phyloP scores from a whole-genome alignment of 2,888 invertebrate species.

The Ennomos fuscantarius region DNA sequence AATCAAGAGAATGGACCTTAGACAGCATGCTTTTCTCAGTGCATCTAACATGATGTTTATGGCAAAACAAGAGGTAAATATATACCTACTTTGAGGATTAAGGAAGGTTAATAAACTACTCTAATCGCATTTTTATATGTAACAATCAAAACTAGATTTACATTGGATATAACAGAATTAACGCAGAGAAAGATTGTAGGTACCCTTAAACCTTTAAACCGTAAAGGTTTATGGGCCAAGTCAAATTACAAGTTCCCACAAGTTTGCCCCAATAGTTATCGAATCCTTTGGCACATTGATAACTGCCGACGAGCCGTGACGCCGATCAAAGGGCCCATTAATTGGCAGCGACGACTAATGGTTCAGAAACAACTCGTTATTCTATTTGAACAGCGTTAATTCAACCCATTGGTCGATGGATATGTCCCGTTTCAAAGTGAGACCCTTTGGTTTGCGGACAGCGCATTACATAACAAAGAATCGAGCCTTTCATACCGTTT shows the following conservation, averaged over 20 bases:
- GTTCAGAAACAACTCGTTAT: constrained; percentile 27
- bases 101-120: too few relatives aligned
- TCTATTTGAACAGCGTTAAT: constrained; percentile 20
- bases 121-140: too few relatives aligned
- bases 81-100: too few relatives aligned
- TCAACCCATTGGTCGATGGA: constrained; percentile 4
- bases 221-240: constrained; percentile 11
- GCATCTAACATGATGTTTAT: too few relatives aligned
- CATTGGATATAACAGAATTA: neutral
- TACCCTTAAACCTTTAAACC: constrained; percentile 5
- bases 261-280: constrained; percentile 26
- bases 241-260: constrained; percentile 22
- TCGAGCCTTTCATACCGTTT: too few relatives aligned
- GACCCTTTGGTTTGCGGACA: neutral
- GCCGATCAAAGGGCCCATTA: constrained; percentile 26
- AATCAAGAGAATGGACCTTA: too few relatives aligned
- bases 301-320: constrained; percentile 22
- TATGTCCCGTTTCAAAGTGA: neutral
- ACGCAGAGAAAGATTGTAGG: too few relatives aligned
- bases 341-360: constrained; percentile 27
- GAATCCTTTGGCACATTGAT: constrained; percentile 19
- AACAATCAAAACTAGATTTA: too few relatives aligned
- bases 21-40: too few relatives aligned
- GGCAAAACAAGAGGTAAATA: too few relatives aligned
- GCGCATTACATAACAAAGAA: too few relatives aligned